Conservation (phyloP, 2,888 invertebrate genomes). For the Elysia crispata region DNA sequence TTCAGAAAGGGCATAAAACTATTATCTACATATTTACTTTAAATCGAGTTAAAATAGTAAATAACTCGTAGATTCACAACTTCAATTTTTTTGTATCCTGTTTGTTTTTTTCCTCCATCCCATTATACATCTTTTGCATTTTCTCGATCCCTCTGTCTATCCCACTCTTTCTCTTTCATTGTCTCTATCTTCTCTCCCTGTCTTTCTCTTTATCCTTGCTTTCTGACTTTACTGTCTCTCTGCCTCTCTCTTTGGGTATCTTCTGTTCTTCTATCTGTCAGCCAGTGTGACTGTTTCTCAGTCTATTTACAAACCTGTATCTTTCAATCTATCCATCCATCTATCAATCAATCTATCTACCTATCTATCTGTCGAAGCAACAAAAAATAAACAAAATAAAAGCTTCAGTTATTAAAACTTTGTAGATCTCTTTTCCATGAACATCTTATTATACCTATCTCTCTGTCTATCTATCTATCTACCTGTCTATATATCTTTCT, state of each 20-base stretch:
- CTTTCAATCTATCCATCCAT: background rate
- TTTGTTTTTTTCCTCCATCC: background rate
- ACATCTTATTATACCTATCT: constrained; percentile 2
- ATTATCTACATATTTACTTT: too few species aligned
- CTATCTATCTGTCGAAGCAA: background rate
- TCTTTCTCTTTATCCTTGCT: constrained; percentile 9
- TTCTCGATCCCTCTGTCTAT: background rate
- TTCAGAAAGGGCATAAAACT: too few species aligned
- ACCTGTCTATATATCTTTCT: background rate
- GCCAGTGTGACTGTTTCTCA: too few species aligned
- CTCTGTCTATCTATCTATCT: background rate
- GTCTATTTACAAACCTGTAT: too few species aligned
- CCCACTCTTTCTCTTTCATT: background rate
- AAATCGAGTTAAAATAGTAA: too few species aligned
- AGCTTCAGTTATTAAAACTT: too few species aligned
- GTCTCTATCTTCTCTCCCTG: background rate
- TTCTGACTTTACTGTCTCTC: constrained; percentile 5
- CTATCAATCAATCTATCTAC: too few species aligned
- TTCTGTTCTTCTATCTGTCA: too few species aligned
- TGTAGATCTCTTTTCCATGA: too few species aligned
- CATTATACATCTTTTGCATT: background rate
- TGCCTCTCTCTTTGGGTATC: background rate
- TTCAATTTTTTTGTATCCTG: too few species aligned
- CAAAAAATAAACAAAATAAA: too few species aligned
- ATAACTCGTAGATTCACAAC: too few species aligned